Evolutionary conservation across 1,140 invertebrate genomes (phyloP), one percentile per base, ranked within the genome.

Genomic region (Cepaea nemoralis): DNA sequence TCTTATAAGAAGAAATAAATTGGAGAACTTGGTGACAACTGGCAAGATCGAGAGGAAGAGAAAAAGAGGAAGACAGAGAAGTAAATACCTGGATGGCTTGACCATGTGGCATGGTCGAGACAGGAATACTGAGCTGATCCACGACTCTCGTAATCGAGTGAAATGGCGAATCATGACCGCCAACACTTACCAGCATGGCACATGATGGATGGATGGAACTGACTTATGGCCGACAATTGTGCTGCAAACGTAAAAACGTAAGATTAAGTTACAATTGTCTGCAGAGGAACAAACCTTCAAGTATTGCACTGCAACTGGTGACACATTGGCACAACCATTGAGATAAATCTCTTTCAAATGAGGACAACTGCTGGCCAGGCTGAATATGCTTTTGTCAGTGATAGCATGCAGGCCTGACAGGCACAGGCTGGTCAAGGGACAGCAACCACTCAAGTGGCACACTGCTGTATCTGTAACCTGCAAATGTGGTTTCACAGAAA

Each of bases 381-480:
- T 83, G 76, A 90, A 90, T n/a, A 91, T 88, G 63, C 86, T 87
- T 74, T 87, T 87, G 80, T 91, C 89, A 12, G 90, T 91, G 10
- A 91, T 76, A 35, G 84, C 85, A 77, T 85, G 81, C 24, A 89
- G 82, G 14, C 90, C 90, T 12, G 90, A 88, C 40, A 91, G 74
- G 10, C 88, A 85, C 67, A 90, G 42, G 35, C 75, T 82, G 22
- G 81, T 70, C 6, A 91, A 82, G 14, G 87, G 84, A 82, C 89
- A 90, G 37, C 77, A 78, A 22, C 86, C 59, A 42, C 85, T 87
- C n/a, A 90, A 66, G 37, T 84, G 82, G 82, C 89, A 90, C 5
- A 91, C 79, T 40, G 85, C 88, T 31, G 37, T 39, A 82, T 91
- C 89, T 70, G 89, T 90, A 66, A 91, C 85, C 90, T 91, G 82